Evolutionary conservation across 2,113 vertebrate species (phyloP), one percentile per base, ranked within the genome.

Genomic region (Eulemur rufifrons): DNA sequence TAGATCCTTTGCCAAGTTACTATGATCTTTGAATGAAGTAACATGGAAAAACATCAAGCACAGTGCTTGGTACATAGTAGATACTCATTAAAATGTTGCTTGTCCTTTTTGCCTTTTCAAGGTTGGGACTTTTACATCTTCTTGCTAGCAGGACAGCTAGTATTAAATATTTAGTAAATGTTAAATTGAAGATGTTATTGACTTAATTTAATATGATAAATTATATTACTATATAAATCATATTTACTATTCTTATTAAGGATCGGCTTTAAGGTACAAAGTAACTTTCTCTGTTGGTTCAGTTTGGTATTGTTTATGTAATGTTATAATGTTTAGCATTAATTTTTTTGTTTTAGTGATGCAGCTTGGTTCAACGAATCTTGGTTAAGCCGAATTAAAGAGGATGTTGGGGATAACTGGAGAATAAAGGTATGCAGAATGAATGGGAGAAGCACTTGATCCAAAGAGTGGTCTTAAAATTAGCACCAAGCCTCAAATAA

Each of bases 361-460:
- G 98, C 98, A 39, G 98, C 99, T 42, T 99, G 99, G 99, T 99
- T 99, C 98, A 98, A 97, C 93, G 99, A 99, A 27, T 97, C 96
- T 85, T 99, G 99, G 99, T 98, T 99, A 82, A 98, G 96, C 95
- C 99, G 99, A 61, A 99, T 99, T 98, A 99, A 99, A 99, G 98
- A 99, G 50, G 99, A 99, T 96, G 98, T 99, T 88, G 99, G 99
- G 86, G 99, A 99, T 97, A 99, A 99, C 98, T 99, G 99, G 98
- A 99, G 99, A 98, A 99, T 99, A 98, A 99, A 99, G 99, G 99
- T 99, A 99, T 94, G 82, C 32, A 85, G 71, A 92, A 50, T 32
- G 71, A 82, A 18, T 78, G 52, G 18, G 32, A 73, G n/a, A 32
- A 87, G 2, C 12, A 47, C 11, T 56, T 63, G 37, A 39, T 59